Base-by-base conservation (phyloP, 2,797 vertebrate genomes). In the Semaprochilodus insignis region DNA sequence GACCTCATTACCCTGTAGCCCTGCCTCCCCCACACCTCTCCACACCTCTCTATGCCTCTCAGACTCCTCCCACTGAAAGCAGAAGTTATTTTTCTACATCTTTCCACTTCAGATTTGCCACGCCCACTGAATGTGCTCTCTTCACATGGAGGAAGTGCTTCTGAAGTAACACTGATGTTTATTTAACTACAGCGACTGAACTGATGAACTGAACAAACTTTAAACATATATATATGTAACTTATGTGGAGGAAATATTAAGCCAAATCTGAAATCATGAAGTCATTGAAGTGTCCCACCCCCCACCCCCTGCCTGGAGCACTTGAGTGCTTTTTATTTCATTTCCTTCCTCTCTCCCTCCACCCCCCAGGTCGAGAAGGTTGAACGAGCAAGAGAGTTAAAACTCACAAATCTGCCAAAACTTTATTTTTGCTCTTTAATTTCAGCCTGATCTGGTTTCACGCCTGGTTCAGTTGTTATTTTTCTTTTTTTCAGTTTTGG, bases 1-100 rank as follows among this genome's bases (percentile, higher is more conserved):
- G 98, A 99, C 93, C 97, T 99, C 90, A 99, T 99, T 92, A 98
- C 96, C 1, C 97, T 99, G 93, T 99, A 95, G 95, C 31, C 13
- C 88, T 90, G 62, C 90, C 83, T 83, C 78, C 63, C 83, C 83
- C 51, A n/a, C 23, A 1, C 23, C 71, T 17, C 27, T 23, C 80
- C 52, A 34, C 72, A 31, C 63, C 48, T 17, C 66, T 52, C 8
- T 74, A 77, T 67, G 81, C 72, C 81, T 57, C 72, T 34, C 80
- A 75, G 71, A 76, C 77, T 75, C 5, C 73, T 78, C 84, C 70
- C 78, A 51, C 6, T 74, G 77, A 31, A 54, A 82, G 63, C 55
- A 82, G 79, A 81, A 87, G 89, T 83, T 92, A 89, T 90, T 91
- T 93, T 93, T 93, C 86, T 93, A 90, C 80, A 86, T 82, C 81